Conservation (phyloP, 2,888 invertebrate species). For the Trilocha varians region DNA sequence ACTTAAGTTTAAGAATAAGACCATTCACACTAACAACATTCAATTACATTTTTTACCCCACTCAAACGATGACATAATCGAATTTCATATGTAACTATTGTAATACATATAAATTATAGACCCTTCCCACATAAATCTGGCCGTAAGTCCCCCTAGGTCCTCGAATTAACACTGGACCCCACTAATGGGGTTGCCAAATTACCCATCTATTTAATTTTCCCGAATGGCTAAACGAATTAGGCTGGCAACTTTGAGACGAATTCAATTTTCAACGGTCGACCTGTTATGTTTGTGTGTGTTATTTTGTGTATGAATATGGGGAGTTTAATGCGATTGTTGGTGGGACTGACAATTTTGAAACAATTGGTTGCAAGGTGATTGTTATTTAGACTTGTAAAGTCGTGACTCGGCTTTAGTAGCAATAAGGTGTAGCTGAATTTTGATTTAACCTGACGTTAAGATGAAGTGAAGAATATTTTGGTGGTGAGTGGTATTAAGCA, state of each 20-base stretch:
- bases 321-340: too few species aligned
- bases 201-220: slow-evolving; percentile 71
- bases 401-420: too few species aligned
- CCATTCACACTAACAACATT: neutral
- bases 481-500: too few species aligned
- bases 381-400: too few species aligned
- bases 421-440: too few species aligned
- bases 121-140: slow-evolving; percentile 50
- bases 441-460: too few species aligned
- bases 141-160: slow-evolving; percentile 46
- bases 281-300: slow-evolving; percentile 28
- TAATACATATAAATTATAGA: slow-evolving; percentile 34
- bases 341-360: too few species aligned
- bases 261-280: slow-evolving; percentile 64
- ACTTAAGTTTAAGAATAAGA: too few species aligned
- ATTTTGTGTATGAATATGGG: too few species aligned
- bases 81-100: slow-evolving; percentile 14
- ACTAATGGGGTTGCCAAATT: slow-evolving; percentile 67
- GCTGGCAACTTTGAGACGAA: slow-evolving; percentile 66
- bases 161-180: slow-evolving; percentile 35
- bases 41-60: neutral
- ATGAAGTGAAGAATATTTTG: too few species aligned
- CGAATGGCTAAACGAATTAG: slow-evolving; percentile 70
- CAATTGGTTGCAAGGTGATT: too few species aligned
- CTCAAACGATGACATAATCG: slow-evolving; percentile 2